Percentiles rank a stretch among this genome's conserved stretches.
Evolutionary conservation across 2,113 vertebrate species (phyloP).

Genomic region (Pungitius pungitius): DNA sequence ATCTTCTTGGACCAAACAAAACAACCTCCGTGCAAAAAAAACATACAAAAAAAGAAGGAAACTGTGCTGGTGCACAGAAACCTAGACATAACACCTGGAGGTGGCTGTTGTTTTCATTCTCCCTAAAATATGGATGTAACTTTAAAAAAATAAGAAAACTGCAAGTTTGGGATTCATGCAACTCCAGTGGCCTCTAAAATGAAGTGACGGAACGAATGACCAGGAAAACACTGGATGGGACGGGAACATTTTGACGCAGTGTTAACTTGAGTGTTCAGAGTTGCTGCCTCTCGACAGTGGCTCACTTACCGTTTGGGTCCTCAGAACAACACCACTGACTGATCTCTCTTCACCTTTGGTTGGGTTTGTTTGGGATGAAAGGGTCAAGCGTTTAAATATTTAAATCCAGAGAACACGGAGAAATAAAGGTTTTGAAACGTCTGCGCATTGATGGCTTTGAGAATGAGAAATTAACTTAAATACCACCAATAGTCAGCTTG

Average conservation of each 20-base stretch:
- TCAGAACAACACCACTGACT: background rate
- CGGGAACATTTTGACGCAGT: background rate
- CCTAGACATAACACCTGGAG: background rate
- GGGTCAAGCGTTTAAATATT: background rate
- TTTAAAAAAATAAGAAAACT: background rate
- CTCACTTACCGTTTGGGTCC: background rate
- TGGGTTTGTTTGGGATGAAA: background rate
- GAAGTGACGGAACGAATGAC: constrained; percentile 8
- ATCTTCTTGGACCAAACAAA: background rate
- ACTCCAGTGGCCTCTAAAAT: constrained; percentile 5
- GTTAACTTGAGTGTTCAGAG: constrained; percentile 1
- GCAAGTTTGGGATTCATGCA: background rate
- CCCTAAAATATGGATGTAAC: background rate
- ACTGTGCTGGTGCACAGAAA: background rate
- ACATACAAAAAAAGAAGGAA: background rate
- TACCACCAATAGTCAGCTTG: too few relatives aligned
- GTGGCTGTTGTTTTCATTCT: background rate
- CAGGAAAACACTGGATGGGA: background rate
- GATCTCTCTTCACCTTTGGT: background rate
- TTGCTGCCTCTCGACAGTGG: background rate
- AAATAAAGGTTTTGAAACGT: background rate
- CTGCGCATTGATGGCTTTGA: background rate
- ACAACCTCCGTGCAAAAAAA: background rate
- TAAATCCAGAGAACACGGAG: background rate
- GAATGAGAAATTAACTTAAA: background rate